Evolutionary conservation across 2,113 vertebrate species (phyloP), one percentile per base, ranked within the genome.

Genomic region (Macrotus californicus): DNA sequence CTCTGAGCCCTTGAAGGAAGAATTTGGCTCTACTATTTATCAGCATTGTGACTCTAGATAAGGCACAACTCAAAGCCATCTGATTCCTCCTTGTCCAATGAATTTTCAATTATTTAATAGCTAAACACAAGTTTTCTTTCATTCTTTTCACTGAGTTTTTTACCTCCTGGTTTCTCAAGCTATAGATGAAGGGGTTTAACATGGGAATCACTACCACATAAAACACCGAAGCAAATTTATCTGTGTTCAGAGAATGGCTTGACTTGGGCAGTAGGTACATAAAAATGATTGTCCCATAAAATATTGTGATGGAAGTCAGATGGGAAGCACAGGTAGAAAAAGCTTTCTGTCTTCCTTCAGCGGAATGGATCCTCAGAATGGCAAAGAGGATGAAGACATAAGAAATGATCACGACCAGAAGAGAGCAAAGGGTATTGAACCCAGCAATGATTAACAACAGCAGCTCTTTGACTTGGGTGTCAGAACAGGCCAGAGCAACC

Each of bases 201-300:
- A 93, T 83, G 48, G 97, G 94, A 82, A 96, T 97, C 6, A 96
- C 80, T 6, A 93, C 36, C 5, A 96, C 92, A 84, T 96, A 93
- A 61, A 97, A 96, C 41, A 97, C 52, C 0, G 89, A 96, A 50
- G 73, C 66, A 56, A 96, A 88, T 80, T 95, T 97, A 88, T 59
- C 56, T 9, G 41, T 87, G 10, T 87, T 72, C 5, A 95, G 46
- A 67, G 93, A 97, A 59, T 96, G 93, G 15, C 24, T 96, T 29
- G 94, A 96, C 24, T 95, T 95, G 34, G 95, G 97, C n/a, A 93
- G 89, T 29, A 97, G 36, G 43, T 97, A 97, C 92, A 95, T 97
- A 73, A 96, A 96, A 70, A 93, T 91, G 1, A 95, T n/a, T 2
- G 95, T 96, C 1, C 87, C 94, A 66, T 96, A 97, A 79, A 95